Percentiles rank a stretch among this genome's conserved stretches.
Evolutionary conservation across 2,888 invertebrate species (phyloP).

Genomic region (Tetrapedia diversipes): DNA sequence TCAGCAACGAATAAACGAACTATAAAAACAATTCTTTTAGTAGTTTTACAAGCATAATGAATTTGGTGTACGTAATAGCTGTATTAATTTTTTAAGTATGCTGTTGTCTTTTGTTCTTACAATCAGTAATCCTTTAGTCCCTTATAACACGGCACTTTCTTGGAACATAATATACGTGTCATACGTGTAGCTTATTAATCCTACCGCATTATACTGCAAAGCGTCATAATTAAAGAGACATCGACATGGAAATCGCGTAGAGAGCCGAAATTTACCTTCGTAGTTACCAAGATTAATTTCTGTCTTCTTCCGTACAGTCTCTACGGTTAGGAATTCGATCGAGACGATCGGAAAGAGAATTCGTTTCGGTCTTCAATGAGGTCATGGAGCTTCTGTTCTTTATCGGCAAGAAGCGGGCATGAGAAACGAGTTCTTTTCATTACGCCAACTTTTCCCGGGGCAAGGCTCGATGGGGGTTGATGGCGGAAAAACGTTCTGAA

Average conservation of each 20-base stretch:
- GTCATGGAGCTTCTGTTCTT: slow-evolving; percentile 3
- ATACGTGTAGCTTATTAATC: slow-evolving; percentile 27
- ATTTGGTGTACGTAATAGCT: too few species aligned
- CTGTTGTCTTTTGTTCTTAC: too few species aligned
- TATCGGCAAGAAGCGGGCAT: background rate
- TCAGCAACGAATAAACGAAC: too few species aligned
- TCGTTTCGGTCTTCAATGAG: background rate
- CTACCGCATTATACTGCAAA: slow-evolving; percentile 1
- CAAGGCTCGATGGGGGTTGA: background rate
- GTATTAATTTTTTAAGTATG: too few species aligned
- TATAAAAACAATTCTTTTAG: too few species aligned
- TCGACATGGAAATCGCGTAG: background rate
- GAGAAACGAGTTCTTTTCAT: slow-evolving; percentile 28
- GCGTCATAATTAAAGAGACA: slow-evolving; percentile 16
- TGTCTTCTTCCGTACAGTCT: too few species aligned
- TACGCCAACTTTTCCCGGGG: slow-evolving; percentile 5
- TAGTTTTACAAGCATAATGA: too few species aligned
- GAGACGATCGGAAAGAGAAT: background rate
- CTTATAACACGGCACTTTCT: too few species aligned
- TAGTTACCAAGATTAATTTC: slow-evolving; percentile 4
- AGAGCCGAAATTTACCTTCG: slow-evolving; percentile 3
- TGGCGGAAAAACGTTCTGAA: slow-evolving; percentile 8
- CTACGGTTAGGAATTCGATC: background rate
- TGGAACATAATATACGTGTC: too few species aligned
- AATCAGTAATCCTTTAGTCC: too few species aligned